Evolutionary conservation across 1,140 invertebrate genomes (phyloP).

Genomic region (Pogonus chalceus): DNA sequence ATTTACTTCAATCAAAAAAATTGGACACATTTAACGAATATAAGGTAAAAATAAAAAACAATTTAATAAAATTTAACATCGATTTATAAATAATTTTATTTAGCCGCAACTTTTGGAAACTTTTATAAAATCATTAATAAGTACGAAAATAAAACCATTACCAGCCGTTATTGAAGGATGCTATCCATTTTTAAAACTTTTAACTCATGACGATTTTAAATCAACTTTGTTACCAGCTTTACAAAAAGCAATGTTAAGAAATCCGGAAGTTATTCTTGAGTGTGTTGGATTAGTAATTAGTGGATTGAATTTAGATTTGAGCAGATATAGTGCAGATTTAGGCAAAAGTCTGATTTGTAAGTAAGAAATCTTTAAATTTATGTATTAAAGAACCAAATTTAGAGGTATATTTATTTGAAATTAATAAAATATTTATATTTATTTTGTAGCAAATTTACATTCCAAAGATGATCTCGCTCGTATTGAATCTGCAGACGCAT

Average conservation of each 20-base stretch:
- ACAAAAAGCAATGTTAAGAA: conserved; percentile 88
- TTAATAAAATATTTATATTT: conserved; percentile 4
- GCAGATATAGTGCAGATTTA: conserved; percentile 66
- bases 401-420: conserved; percentile 4
- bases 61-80: conserved; percentile 23
- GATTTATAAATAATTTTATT: conserved; percentile 21
- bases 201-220: conserved; percentile 67
- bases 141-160: conserved; percentile 66
- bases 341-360: conserved; percentile 71
- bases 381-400: conserved; percentile 7
- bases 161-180: conserved; percentile 54
- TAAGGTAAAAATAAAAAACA: conserved; percentile 23
- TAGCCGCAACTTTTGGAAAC: conserved; percentile 44
- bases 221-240: conserved; percentile 65
- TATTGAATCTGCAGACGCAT: conserved; percentile 56
- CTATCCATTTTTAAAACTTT: conserved; percentile 49
- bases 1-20: conserved; percentile 11
- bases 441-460: conserved; percentile 54
- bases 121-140: conserved; percentile 73
- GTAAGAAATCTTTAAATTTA: conserved; percentile 18
- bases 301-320: conserved; percentile 66
- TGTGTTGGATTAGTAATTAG: conserved; percentile 64
- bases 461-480: conserved; percentile 74
- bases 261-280: conserved; percentile 82
- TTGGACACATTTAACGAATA: conserved; percentile 20